A percentile compares a stretch with the other conserved stretches of the same genome.
These are phyloP conservation scores for Oreochromis mossambicus DNA, from an alignment of 2,797 vertebrate species.

Conservation along the genomic window DNA sequence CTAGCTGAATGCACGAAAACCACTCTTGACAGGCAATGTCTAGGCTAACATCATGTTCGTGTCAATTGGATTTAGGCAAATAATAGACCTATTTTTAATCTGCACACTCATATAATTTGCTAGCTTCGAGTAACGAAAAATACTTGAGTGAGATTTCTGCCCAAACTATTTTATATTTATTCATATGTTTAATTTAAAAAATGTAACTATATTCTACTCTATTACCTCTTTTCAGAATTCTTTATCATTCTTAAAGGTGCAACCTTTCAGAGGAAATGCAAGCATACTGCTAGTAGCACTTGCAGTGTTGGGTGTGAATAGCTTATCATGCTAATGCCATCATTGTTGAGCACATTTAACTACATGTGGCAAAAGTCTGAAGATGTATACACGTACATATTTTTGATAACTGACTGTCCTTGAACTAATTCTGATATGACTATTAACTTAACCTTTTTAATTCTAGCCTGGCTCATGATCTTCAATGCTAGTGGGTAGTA, in stretches of 20 bases:
- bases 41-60: slow-evolving; percentile 7
- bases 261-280: not conserved
- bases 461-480: not conserved
- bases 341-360: not conserved
- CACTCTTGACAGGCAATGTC: slow-evolving; percentile 34
- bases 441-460: not conserved
- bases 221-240: not conserved
- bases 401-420: not conserved
- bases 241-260: not conserved
- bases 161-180: not conserved
- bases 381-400: not conserved
- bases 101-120: not conserved
- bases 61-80: not conserved
- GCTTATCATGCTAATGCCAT: not conserved
- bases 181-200: not conserved
- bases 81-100: slow-evolving; percentile 4
- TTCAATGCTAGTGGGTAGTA: not conserved
- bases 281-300: not conserved
- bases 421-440: not conserved
- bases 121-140: not conserved
- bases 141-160: not conserved
- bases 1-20: slow-evolving; percentile 30
- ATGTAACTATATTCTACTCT: not conserved
- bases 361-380: not conserved
- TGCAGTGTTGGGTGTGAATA: not conserved